These are phyloP conservation scores for Cremastinae sp. DNA, from an alignment of 2,888 invertebrate species.

Conservation along the genomic window DNA sequence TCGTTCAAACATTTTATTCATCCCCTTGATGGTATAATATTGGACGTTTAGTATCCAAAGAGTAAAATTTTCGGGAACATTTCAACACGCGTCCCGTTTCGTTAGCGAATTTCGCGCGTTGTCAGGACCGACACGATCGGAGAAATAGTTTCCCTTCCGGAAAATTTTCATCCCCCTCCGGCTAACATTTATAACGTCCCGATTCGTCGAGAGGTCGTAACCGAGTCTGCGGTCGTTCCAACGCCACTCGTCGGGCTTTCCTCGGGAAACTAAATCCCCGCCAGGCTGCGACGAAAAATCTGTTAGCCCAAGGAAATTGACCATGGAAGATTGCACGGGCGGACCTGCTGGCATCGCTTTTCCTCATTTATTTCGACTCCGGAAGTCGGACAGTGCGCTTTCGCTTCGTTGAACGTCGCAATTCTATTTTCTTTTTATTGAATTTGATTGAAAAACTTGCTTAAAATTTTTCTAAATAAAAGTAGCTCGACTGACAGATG, in stretches of 20 bases:
- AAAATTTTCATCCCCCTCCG: background rate
- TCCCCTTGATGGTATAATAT: background rate
- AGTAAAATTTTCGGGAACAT: background rate
- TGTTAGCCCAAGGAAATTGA: slow-evolving; percentile 62
- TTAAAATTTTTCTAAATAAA: no score
- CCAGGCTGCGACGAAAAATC: slow-evolving; percentile 54
- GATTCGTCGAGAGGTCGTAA: slow-evolving; percentile 46
- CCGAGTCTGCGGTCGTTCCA: slow-evolving; percentile 48
- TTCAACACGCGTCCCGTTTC: background rate
- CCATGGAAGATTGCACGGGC: slow-evolving; percentile 57
- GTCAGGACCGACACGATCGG: slow-evolving; percentile 14
- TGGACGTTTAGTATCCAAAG: background rate
- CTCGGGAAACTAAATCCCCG: slow-evolving; percentile 3
- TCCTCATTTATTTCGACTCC: background rate
- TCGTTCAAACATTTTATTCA: slow-evolving; percentile 15
- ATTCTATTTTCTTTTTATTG: no score
- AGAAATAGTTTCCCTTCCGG: slow-evolving; percentile 24
- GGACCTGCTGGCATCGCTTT: slow-evolving; percentile 2
- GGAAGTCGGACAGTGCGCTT: background rate
- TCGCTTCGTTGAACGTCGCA: background rate
- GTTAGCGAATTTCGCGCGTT: background rate
- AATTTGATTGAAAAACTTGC: no score
- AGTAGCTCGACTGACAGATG: no score
- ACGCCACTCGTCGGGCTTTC: slow-evolving; percentile 8
- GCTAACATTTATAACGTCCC: slow-evolving; percentile 16